Conservation (phyloP, 2,113 vertebrate genomes). For the Solea solea region DNA sequence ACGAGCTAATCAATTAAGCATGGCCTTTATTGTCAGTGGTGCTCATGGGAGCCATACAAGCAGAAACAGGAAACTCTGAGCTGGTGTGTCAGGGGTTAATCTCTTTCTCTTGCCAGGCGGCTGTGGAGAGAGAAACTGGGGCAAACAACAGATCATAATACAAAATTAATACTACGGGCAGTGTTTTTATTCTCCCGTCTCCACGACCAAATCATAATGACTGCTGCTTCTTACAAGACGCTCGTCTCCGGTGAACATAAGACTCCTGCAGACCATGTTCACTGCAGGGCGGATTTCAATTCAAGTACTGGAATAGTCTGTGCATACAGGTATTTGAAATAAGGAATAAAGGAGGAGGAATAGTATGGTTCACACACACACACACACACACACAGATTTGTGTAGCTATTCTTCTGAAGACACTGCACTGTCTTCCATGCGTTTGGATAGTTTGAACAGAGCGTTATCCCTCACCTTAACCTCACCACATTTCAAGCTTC, state of each 20-base stretch:
- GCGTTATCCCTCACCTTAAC: too few species aligned
- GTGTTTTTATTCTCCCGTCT: constrained; percentile 36
- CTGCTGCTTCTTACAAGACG: constrained; percentile 2
- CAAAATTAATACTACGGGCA: constrained; percentile 68
- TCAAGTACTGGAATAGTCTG: not conserved
- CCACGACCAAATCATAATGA: constrained; percentile 9
- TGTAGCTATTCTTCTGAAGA: too few species aligned
- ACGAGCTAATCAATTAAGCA: constrained; percentile 76
- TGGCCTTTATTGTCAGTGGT: constrained; percentile 47
- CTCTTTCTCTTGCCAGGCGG: constrained; percentile 48
- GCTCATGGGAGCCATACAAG: constrained; percentile 41
- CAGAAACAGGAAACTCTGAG: constrained; percentile 27
- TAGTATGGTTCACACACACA: not conserved
- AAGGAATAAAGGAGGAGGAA: not conserved
- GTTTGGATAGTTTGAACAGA: too few species aligned
- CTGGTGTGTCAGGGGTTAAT: constrained; percentile 71
- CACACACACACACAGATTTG: too few species aligned
- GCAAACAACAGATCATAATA: constrained; percentile 67
- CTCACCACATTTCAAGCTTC: too few species aligned
- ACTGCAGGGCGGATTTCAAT: not conserved
- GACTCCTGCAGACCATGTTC: not conserved
- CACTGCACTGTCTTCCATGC: too few species aligned
- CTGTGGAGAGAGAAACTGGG: constrained; percentile 59
- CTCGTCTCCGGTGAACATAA: not conserved
- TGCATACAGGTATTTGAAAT: not conserved